Conservation (phyloP, 2,888 invertebrate species). For the Cyaniris semiargus region DNA sequence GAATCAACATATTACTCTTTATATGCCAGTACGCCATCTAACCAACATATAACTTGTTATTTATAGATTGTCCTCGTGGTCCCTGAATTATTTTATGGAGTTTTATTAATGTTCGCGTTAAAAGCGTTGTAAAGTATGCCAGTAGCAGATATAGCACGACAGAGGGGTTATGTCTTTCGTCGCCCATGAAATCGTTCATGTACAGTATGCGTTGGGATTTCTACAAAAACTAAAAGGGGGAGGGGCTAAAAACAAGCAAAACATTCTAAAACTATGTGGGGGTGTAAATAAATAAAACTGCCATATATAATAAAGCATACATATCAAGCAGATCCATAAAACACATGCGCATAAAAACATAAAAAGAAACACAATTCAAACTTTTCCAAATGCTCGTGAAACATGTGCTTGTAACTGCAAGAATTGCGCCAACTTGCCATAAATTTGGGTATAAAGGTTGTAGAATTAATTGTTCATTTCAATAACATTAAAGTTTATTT, state of each 20-base stretch:
- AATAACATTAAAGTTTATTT: not conserved
- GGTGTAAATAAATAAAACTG: slow-evolving; percentile 20
- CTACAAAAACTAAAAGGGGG: not conserved
- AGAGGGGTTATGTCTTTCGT: not conserved
- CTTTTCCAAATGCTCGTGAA: not conserved
- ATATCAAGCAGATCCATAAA: slow-evolving; percentile 10
- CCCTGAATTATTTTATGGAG: not conserved
- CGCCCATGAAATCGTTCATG: not conserved
- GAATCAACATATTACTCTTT: not conserved
- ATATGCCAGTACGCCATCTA: not conserved
- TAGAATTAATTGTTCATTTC: not conserved
- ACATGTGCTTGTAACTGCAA: not conserved
- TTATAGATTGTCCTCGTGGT: not conserved
- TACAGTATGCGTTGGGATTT: not conserved
- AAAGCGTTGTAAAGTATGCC: slow-evolving; percentile 6
- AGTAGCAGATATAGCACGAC: not conserved
- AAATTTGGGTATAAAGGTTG: not conserved
- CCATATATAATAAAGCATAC: not conserved
- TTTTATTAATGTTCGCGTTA: not conserved
- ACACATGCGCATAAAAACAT: not conserved
- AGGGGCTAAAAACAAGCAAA: not conserved
- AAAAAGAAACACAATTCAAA: slow-evolving; percentile 5
- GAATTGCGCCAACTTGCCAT: not conserved
- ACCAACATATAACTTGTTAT: too few relatives aligned
- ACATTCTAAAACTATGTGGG: not conserved